A percentile compares a stretch with the other conserved stretches of the same genome.
These are phyloP conservation scores for Buphagus erythrorhynchus DNA, from an alignment of 2,797 vertebrate genomes.

Conservation along the genomic window DNA sequence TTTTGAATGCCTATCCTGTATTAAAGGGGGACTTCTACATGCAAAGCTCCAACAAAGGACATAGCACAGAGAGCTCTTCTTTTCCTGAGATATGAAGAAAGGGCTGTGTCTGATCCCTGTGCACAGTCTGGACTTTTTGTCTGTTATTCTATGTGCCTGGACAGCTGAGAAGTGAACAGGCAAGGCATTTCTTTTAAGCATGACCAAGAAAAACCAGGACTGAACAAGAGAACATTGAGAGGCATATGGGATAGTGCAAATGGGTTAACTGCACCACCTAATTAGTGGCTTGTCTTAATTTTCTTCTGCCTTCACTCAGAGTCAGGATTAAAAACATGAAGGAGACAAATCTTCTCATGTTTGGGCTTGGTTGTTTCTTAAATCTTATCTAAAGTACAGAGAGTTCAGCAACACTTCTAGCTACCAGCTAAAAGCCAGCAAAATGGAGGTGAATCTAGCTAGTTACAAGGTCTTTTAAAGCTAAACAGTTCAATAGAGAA, in stretches of 20 bases:
- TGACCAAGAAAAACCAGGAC: not conserved
- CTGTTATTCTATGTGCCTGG: accelerated
- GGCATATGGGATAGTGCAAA: not conserved
- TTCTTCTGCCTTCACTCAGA: too few species aligned
- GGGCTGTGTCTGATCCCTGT: not conserved
- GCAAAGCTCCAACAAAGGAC: not conserved
- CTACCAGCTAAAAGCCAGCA: too few species aligned
- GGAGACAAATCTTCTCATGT: too few species aligned
- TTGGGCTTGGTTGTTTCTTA: too few species aligned
- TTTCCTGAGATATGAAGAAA: not conserved
- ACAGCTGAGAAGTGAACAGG: not conserved
- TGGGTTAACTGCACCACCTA: too few species aligned
- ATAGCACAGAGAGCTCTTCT: not conserved
- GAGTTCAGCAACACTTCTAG: too few species aligned
- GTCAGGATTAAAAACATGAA: too few species aligned
- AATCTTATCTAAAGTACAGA: too few species aligned
- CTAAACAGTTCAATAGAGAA: too few species aligned
- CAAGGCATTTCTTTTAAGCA: not conserved
- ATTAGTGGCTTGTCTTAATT: too few species aligned
- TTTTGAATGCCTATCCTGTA: not conserved
- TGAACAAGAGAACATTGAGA: not conserved
- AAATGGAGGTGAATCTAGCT: too few species aligned
- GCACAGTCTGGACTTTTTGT: not conserved
- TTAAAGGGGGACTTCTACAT: accelerated
- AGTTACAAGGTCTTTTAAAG: too few species aligned